These are phyloP conservation scores for Osmoderma eremita DNA, from an alignment of 2,888 invertebrate genomes.

Conservation along the genomic window DNA sequence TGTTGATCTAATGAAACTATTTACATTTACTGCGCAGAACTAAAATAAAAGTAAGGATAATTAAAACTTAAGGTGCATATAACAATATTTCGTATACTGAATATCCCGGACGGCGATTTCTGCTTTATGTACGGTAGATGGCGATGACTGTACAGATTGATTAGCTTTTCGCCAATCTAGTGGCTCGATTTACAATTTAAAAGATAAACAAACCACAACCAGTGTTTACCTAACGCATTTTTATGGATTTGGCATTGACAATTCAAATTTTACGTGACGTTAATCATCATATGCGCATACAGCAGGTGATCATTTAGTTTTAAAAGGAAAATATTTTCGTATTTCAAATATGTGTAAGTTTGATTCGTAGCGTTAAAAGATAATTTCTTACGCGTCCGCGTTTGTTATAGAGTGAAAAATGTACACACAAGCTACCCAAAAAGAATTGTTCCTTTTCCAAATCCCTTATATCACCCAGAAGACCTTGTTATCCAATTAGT, in stretches of 20 bases:
- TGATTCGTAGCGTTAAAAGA: neutral
- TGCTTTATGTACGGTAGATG: conserved; percentile 29
- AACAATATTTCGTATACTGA: conserved; percentile 12
- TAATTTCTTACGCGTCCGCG: neutral
- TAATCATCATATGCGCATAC: neutral
- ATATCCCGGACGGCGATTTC: neutral
- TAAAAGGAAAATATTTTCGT: neutral
- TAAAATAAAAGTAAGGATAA: neutral
- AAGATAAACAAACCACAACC: conserved; percentile 26
- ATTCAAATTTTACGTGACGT: conserved; percentile 34
- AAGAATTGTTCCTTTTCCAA: conserved; percentile 28
- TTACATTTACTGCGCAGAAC: neutral
- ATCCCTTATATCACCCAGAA: conserved; percentile 19
- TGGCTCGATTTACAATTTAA: conserved; percentile 1
- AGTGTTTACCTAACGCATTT: conserved; percentile 9
- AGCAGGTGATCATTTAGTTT: neutral
- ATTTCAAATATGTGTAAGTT: conserved; percentile 15
- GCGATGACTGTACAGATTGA: conserved; percentile 20
- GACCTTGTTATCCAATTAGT: conserved; percentile 2
- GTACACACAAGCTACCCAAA: conserved; percentile 14
- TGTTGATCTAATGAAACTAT: conserved; percentile 7
- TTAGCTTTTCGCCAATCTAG: conserved; percentile 27
- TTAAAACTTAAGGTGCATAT: neutral
- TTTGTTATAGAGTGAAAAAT: conserved; percentile 32
- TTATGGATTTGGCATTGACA: conserved; percentile 38